Evolutionary conservation across 2,113 vertebrate species (phyloP), one percentile per base, ranked within the genome.

Genomic region (Spheniscus mendiculus): DNA sequence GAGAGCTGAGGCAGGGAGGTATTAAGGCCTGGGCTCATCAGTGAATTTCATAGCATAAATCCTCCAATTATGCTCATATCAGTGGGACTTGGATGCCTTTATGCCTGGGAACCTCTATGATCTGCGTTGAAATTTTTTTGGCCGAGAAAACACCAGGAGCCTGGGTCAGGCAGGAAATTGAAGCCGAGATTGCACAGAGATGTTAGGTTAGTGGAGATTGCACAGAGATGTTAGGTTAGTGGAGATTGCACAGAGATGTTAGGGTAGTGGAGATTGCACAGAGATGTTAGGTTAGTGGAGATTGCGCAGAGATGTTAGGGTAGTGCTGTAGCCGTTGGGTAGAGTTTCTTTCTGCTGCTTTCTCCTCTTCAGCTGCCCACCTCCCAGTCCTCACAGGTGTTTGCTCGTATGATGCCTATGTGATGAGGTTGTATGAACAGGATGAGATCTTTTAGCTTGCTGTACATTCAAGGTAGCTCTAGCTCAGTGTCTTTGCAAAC

Each of bases 291-390:
- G 40, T 12, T 42, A 42, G 40, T 42, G 12, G 17, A 59, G 52
- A 11, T 17, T 47, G 49, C 47, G 5, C 10, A 77, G 66, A 59
- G 32, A 23, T 40, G 40, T 61, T 53, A 50, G 18, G 6, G 52
- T 21, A 29, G 58, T 20, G n/a, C 53, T 83, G 66, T 11, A 77
- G 66, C n/a, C 17, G 3, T 6, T 20, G 49, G 15, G 42, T 18
- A 85, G 6, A 0, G 0, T 34, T 81, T 79, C 12, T 13, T 36
- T 73, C 50, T 45, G 38, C 61, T 50, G 20, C 56, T 50, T 59
- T 88, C 47, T 67, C 27, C 29, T 79, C 36, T 53, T 38, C 8
- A 6, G n/a, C 47, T 61, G 13, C 29, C 32, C 27, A 11, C 6
- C 4, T 42, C 3, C 2, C 36, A 34, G 21, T 12, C 47, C 27